Base-by-base conservation (phyloP, 1,140 invertebrate species). In the Solen grandis region DNA sequence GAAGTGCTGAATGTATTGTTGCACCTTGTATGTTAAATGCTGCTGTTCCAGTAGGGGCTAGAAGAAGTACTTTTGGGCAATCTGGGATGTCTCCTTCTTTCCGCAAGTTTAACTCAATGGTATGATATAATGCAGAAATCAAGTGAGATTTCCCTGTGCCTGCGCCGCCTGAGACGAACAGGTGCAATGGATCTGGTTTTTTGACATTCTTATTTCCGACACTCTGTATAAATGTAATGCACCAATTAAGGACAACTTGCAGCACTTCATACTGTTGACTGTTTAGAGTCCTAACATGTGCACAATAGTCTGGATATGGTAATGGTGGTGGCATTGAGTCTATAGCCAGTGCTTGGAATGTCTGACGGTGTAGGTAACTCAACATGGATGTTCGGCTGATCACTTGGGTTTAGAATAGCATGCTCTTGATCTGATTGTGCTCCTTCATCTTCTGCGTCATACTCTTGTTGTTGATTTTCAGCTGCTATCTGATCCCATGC, bases 21-120 rank as follows among this genome's bases (percentile, higher is more conserved):
- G 27, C 38, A 52, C 77, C 77, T 36, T 78, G 16, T 19, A 76
- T 84, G 52, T 84, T 84, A 29, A 59, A 74, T 10, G 72, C 82
- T 52, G 82, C 82, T 41, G 72, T 75, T 60, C 72, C 78, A 31
- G 82, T 84, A 29, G 38, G 55, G 31, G 77, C 82, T 25, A 62
- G 25, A 19, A 81, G 35, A 13, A 80, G 33, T 68, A 84, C 72
- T 55, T 52, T 70, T 22, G 52, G 33, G 57, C 70, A 52, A 57
- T 81, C 82, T 14, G 82, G 82, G 22, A 27, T 74, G 19, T 57
- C 19, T 59, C 38, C 60, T 35, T 33, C 25, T 38, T 54, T 69
- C 13, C 46, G 54, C 14, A 81, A 46, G 14, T 66, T 60, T 46
- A 46, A 57, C 19, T 50, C 27, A 41, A 69, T 50, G 16, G 74